These are phyloP conservation scores for Crocallis elinguaria DNA, from an alignment of 2,888 invertebrate species.

Conservation along the genomic window DNA sequence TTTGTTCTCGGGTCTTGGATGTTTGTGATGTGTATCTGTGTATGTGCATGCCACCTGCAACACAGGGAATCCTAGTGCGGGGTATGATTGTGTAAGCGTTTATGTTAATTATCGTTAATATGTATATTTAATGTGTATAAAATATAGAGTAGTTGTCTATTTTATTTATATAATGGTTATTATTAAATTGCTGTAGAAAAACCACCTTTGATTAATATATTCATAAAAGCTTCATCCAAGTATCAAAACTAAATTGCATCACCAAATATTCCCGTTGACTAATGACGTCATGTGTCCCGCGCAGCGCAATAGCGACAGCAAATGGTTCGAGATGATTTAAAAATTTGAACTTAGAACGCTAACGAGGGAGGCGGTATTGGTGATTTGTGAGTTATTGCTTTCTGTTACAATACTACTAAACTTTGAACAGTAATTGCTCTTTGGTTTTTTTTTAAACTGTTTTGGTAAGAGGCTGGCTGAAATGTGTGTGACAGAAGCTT, in stretches of 20 bases:
- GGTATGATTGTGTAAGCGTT: no score
- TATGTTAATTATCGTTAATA: no score
- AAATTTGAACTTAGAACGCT: slow-evolving; percentile 77
- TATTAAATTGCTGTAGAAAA: no score
- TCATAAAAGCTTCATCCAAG: slow-evolving; percentile 21
- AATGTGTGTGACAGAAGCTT: not conserved
- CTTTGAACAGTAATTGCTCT: slow-evolving; percentile 35
- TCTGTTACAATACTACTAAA: slow-evolving; percentile 40
- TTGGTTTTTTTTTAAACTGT: not conserved
- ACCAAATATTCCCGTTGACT: slow-evolving; percentile 58
- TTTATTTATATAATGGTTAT: no score
- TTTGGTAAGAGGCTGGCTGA: not conserved
- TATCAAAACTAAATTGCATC: slow-evolving; percentile 48
- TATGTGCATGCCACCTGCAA: no score
- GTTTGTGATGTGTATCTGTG: no score
- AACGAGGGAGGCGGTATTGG: slow-evolving; percentile 74
- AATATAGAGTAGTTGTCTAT: no score
- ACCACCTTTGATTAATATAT: no score
- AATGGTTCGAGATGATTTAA: slow-evolving; percentile 84
- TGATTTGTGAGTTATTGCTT: slow-evolving; percentile 67
- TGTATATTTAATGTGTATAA: no score
- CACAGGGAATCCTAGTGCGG: no score
- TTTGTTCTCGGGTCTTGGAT: no score
- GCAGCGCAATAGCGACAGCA: slow-evolving; percentile 74
- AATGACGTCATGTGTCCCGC: slow-evolving; percentile 84